A percentile compares a stretch with the other conserved stretches of the same genome.
phyloP scores from a whole-genome alignment of 1,140 invertebrate genomes.

The Drusus annulatus region DNA sequence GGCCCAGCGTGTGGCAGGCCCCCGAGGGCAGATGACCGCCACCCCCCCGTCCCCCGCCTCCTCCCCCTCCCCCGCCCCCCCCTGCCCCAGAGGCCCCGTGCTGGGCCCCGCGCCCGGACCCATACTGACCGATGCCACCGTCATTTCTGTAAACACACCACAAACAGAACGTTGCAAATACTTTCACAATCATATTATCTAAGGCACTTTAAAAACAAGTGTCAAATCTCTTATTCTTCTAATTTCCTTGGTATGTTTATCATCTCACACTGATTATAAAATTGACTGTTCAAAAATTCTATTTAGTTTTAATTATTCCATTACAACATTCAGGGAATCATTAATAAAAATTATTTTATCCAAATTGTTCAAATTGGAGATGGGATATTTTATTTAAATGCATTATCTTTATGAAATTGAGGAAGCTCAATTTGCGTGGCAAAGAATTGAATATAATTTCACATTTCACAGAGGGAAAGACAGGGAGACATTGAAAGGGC shows the following conservation, averaged over 20 bases:
- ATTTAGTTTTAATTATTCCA: conserved; percentile 17
- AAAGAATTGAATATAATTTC: conserved; percentile 8
- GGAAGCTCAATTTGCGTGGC: background rate
- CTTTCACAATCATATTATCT: conserved; percentile 43
- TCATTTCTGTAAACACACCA: conserved; percentile 59
- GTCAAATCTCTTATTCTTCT: background rate
- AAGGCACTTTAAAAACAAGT: background rate
- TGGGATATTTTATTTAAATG: too few relatives aligned
- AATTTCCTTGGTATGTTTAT: background rate
- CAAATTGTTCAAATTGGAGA: too few relatives aligned
- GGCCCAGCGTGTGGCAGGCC: conserved; percentile 71
- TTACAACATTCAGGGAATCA: background rate
- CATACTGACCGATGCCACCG: conserved; percentile 46
- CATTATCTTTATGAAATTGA: too few relatives aligned
- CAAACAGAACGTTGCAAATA: conserved; percentile 57
- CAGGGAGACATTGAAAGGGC: background rate
- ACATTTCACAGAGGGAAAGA: background rate
- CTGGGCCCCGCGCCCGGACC: conserved; percentile 44
- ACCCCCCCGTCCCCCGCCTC: conserved; percentile 67
- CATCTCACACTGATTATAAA: conserved; percentile 1
- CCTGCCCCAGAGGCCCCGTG: conserved; percentile 57
- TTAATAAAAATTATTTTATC: too few relatives aligned
- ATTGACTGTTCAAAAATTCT: conserved; percentile 43
- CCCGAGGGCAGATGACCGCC: conserved; percentile 61
- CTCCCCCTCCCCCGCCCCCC: conserved; percentile 67